Percentiles rank a stretch among this genome's conserved stretches.
Evolutionary conservation across 2,888 invertebrate genomes (phyloP).

Genomic region (Gortyna flavago): DNA sequence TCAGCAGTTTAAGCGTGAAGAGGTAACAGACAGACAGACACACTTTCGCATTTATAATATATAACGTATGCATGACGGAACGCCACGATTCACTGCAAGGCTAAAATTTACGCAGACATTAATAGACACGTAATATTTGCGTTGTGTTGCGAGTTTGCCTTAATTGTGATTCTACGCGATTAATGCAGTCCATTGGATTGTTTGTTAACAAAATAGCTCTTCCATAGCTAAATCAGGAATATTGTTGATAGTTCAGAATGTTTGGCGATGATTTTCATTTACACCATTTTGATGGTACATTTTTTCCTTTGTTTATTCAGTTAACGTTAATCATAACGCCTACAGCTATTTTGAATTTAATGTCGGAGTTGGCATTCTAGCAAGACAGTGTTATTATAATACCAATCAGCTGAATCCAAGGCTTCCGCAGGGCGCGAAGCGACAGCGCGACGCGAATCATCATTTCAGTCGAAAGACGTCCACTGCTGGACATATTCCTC

Average conservation of each 20-base stretch:
- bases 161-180: conserved; percentile 45
- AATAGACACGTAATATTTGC: conserved; percentile 20
- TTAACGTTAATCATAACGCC: neutral
- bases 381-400: too few species aligned
- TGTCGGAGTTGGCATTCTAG: neutral
- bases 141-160: conserved; percentile 27
- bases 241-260: neutral
- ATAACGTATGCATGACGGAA: neutral
- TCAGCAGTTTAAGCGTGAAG: too few species aligned
- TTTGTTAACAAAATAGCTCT: conserved; percentile 34
- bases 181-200: conserved; percentile 48
- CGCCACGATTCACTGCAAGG: conserved; percentile 13
- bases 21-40: too few species aligned
- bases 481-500: too few species aligned
- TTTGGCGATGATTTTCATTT: neutral
- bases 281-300: conserved; percentile 1
- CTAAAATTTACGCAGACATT: conserved; percentile 9
- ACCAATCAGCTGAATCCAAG: too few species aligned
- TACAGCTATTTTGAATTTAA: neutral
- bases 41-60: too few species aligned
- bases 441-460: too few species aligned
- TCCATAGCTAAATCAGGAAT: conserved; percentile 32
- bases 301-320: neutral
- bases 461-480: too few species aligned
- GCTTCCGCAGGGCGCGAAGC: too few species aligned